Base-by-base conservation (phyloP, 1,140 invertebrate genomes). In the Ceratosolen solmsi region DNA sequence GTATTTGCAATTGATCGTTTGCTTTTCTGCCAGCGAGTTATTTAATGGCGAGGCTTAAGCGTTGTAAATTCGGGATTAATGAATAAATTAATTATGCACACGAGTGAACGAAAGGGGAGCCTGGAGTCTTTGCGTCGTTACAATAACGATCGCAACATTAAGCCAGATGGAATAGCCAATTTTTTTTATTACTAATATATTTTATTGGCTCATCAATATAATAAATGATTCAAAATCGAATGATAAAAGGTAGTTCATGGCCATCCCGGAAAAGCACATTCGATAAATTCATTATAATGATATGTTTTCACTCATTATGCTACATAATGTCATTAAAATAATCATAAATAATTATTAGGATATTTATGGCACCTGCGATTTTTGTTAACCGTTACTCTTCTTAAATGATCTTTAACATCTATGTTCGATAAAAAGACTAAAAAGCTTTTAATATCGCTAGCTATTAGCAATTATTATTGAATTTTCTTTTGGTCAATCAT, bases 11-110 rank as follows among this genome's bases (percentile, higher is more conserved):
- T 36, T 11, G 41, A 65, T 65, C 56, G 33, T 46, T 46, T 30
- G 38, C 2, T 65, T 65, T 63, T 60, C n/a, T n/a, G n/a, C n/a
- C n/a, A n/a, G n/a, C n/a, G 8, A 54, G 22, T 63, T 36, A 33
- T 46, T 76, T 63, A 46, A 76, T 60, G 72, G 20, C 72, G 51
- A 5, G 17, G 51, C 20, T 54, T 36, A n/a, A 5, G 7, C 20
- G 36, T 8, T 13, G 17, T 38, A 75, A 60, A 75, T 75, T 75
- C n/a, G n/a, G 20, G 22, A 41, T n/a, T 27, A 41, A 75, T 54
- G 22, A 60, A 27, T 60, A 41, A 38, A 60, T 41, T 25, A 41
- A 75, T 75, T 36, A 17, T n/a, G 49, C 8, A 15, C 33, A 54
- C 5, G n/a, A 49, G 25, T 51, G 2, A 27, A 54, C 25, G 13